These are phyloP conservation scores for Drosophila elegans DNA, from an alignment of 1,140 invertebrate species.

Conservation along the genomic window DNA sequence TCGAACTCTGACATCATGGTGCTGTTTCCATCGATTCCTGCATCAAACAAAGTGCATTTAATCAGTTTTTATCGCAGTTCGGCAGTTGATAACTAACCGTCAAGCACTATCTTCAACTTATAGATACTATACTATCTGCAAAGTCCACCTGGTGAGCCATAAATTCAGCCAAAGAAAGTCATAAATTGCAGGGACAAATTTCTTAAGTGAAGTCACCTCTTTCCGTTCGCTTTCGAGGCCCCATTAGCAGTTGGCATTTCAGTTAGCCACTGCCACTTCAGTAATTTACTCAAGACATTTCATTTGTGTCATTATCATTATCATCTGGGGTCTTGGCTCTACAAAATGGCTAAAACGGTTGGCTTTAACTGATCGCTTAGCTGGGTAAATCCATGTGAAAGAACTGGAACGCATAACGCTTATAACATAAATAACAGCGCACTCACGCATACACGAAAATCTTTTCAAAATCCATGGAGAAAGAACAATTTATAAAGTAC, in stretches of 20 bases:
- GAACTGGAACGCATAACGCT: conserved; percentile 58
- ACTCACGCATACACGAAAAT: conserved; percentile 29
- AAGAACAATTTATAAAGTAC: conserved; percentile 52
- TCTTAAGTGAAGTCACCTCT: conserved; percentile 44
- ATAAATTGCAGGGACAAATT: conserved; percentile 57
- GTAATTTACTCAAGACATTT: conserved; percentile 44
- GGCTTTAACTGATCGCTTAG: conserved; percentile 47
- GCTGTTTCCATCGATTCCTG: conserved; percentile 46
- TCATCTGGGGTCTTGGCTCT: conserved; percentile 1
- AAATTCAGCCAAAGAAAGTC: conserved; percentile 53
- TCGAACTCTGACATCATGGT: conserved; percentile 39
- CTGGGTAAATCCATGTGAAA: conserved; percentile 43
- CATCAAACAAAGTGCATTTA: conserved; percentile 33
- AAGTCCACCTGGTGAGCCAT: conserved; percentile 23
- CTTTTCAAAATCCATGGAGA: conserved; percentile 2
- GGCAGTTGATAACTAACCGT: conserved; percentile 33
- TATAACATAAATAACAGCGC: conserved; percentile 53
- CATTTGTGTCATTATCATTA: conserved; percentile 46
- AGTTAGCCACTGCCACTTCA: conserved; percentile 32
- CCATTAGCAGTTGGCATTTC: conserved; percentile 55
- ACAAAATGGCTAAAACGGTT: conserved; percentile 16
- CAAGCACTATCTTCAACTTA: conserved; percentile 31
- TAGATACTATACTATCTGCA: conserved; percentile 44
- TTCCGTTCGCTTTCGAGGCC: conserved; percentile 39
- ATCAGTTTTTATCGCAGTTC: conserved; percentile 38